These are phyloP conservation scores for Nomada lathburiana DNA, from an alignment of 2,888 invertebrate genomes.

Conservation along the genomic window DNA sequence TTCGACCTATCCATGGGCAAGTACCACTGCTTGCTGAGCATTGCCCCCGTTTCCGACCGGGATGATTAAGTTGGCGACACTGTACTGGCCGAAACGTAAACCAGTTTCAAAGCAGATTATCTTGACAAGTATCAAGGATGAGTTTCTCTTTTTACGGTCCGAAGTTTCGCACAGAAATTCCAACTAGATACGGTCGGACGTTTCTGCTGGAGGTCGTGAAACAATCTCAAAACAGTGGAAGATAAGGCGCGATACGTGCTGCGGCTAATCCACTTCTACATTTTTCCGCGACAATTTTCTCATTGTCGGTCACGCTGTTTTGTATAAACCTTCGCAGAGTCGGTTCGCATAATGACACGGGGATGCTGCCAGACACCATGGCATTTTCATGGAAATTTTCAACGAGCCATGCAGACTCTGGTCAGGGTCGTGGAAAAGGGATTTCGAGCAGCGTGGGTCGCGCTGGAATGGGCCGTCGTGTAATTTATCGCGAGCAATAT, in stretches of 20 bases:
- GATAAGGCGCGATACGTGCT: not conserved
- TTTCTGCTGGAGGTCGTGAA: not conserved
- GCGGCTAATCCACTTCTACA: not conserved
- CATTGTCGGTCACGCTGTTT: not conserved
- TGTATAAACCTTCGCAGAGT: slow-evolving; percentile 22
- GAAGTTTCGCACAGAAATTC: not conserved
- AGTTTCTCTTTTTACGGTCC: not conserved
- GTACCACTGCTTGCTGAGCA: not conserved
- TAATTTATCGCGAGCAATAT: slow-evolving; percentile 70
- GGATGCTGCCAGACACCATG: slow-evolving; percentile 16
- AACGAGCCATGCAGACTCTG: slow-evolving; percentile 33
- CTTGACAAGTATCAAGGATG: not conserved
- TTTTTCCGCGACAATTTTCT: not conserved
- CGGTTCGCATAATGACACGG: slow-evolving; percentile 24
- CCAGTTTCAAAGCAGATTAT: not conserved
- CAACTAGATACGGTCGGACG: not conserved
- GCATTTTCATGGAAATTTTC: slow-evolving; percentile 67
- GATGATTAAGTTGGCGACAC: slow-evolving; percentile 32
- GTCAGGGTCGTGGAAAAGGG: slow-evolving; percentile 48
- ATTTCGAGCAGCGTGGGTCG: slow-evolving; percentile 17
- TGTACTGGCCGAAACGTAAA: not conserved
- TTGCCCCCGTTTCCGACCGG: slow-evolving; percentile 33
- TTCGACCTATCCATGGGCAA: not conserved
- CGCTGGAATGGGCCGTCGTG: slow-evolving; percentile 24
- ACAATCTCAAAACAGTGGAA: not conserved